Evolutionary conservation across 2,888 invertebrate genomes (phyloP).

Genomic region (Dryococelus australis): DNA sequence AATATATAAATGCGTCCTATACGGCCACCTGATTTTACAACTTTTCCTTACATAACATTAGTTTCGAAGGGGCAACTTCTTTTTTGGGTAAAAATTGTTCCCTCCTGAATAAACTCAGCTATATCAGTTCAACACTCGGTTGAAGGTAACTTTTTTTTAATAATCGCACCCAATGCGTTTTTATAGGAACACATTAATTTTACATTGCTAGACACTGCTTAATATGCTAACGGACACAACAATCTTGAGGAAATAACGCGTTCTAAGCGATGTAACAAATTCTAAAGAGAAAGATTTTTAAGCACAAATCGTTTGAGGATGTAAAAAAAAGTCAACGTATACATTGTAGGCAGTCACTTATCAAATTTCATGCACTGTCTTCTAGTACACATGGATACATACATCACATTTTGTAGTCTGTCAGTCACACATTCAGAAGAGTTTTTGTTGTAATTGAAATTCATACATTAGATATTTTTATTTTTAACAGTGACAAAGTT

Average conservation of each 20-base stretch:
- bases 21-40: conserved; percentile 23
- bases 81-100: not conserved
- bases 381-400: not conserved
- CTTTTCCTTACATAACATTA: not conserved
- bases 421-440: not conserved
- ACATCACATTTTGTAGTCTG: not conserved
- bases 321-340: not conserved
- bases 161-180: conserved; percentile 40
- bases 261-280: conserved; percentile 26
- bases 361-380: not conserved
- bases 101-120: not conserved
- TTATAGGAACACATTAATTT: conserved; percentile 43
- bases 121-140: conserved; percentile 22
- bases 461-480: not conserved
- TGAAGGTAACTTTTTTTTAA: conserved; percentile 42
- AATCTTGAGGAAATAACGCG: conserved; percentile 19
- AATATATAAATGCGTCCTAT: not conserved
- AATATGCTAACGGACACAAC: conserved; percentile 4
- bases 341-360: not conserved
- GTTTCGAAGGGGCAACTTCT: not conserved
- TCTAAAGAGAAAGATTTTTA: conserved; percentile 20
- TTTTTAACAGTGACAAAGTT: not conserved
- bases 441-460: not conserved
- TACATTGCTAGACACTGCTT: conserved; percentile 27
- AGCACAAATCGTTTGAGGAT: not conserved